A percentile compares a stretch with the other conserved stretches of the same genome.
Conservation (phyloP, 2,888 invertebrate genomes). For the Pyrrhia umbra region DNA sequence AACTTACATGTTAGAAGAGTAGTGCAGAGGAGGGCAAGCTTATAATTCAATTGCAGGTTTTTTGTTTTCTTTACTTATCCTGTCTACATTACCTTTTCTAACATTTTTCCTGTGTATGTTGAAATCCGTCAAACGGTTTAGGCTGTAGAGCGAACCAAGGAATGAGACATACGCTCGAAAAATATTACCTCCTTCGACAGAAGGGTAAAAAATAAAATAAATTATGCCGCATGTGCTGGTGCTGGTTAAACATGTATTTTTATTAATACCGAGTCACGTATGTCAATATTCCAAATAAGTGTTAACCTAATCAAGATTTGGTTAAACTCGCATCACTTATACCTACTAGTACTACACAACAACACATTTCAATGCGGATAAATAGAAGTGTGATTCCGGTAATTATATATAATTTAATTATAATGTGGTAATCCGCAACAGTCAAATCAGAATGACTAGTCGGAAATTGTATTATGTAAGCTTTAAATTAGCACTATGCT, state of each 20-base stretch:
- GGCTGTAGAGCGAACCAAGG: no score
- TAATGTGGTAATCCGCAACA: slow-evolving; percentile 20
- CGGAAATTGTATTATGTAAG: slow-evolving; percentile 4
- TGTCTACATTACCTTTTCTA: no score
- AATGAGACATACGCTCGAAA: no score
- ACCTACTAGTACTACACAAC: slow-evolving; percentile 1
- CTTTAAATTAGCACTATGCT: background rate
- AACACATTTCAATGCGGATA: slow-evolving; percentile 3
- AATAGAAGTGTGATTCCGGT: background rate
- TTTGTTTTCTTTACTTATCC: no score
- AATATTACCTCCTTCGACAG: no score
- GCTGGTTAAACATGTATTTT: no score
- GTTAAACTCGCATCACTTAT: background rate
- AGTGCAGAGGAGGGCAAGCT: no score
- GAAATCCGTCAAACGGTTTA: no score
- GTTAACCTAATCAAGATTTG: background rate
- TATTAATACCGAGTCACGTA: background rate
- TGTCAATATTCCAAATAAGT: background rate
- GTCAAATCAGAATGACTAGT: slow-evolving; percentile 23
- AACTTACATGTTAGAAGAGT: no score
- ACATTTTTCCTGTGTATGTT: no score
- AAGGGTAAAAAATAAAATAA: background rate
- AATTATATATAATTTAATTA: slow-evolving; percentile 19
- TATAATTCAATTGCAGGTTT: no score
- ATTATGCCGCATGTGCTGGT: background rate